Conservation (phyloP, 2,888 invertebrate species). For the Lasioglossum malachurum region DNA sequence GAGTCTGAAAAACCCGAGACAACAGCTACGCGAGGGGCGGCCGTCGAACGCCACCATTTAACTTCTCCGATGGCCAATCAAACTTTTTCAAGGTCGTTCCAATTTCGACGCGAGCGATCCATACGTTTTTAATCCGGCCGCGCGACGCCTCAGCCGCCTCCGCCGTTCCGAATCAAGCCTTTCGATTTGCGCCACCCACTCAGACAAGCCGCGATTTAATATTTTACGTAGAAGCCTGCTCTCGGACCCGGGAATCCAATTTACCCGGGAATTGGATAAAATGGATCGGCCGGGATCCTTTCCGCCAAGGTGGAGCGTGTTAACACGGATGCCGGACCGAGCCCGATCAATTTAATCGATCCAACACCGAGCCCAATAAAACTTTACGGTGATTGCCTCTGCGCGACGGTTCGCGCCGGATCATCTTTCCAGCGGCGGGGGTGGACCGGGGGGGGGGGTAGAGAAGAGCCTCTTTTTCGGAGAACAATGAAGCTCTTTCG, state of each 20-base stretch:
- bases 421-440: neutral
- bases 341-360: slow-evolving; percentile 55
- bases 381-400: slow-evolving; percentile 36
- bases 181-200: slow-evolving; percentile 33
- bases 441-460: no score
- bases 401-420: slow-evolving; percentile 9
- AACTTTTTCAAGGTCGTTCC: neutral
- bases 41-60: neutral
- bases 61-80: slow-evolving; percentile 1
- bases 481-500: neutral
- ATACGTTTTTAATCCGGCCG: slow-evolving; percentile 5
- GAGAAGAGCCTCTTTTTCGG: neutral
- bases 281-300: slow-evolving; percentile 43
- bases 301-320: slow-evolving; percentile 34
- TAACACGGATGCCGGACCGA: slow-evolving; percentile 37
- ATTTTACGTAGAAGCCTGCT: slow-evolving; percentile 41
- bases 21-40: neutral
- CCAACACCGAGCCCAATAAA: slow-evolving; percentile 28
- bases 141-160: neutral
- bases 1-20: neutral
- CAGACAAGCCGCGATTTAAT: slow-evolving; percentile 41
- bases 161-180: slow-evolving; percentile 22
- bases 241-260: slow-evolving; percentile 41
- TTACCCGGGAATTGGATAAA: slow-evolving; percentile 46
- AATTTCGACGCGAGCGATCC: slow-evolving; percentile 12